These are phyloP conservation scores for Mus spicilegus DNA, from an alignment of 2,113 vertebrate species.

Conservation along the genomic window DNA sequence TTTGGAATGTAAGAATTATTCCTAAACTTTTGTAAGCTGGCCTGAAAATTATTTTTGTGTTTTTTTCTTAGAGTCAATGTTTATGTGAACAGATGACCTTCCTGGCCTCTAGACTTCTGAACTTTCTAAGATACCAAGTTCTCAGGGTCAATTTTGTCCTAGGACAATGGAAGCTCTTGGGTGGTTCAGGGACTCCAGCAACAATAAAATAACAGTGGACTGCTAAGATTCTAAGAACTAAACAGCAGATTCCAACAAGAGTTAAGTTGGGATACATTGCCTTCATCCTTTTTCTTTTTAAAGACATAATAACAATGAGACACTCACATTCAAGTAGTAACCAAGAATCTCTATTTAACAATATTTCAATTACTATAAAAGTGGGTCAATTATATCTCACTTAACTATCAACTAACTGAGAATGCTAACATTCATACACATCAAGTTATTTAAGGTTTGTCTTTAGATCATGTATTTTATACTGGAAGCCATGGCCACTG, in stretches of 20 bases:
- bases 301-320: neutral
- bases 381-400: neutral
- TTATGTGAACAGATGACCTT: neutral
- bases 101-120: neutral
- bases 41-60: neutral
- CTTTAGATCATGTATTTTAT: neutral
- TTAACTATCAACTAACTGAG: neutral
- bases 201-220: neutral
- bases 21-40: neutral
- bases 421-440: neutral
- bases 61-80: neutral
- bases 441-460: neutral
- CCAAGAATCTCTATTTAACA: neutral
- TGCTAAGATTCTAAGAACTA: neutral
- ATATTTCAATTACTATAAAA: conserved; percentile 25
- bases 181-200: neutral
- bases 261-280: neutral
- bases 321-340: conserved; percentile 1
- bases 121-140: neutral
- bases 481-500: neutral
- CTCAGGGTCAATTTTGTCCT: neutral
- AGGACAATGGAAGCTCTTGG: neutral
- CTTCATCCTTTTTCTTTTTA: neutral
- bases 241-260: neutral
- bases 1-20: conserved; percentile 43